Percentiles rank a stretch among this genome's conserved stretches.
These are phyloP conservation scores for Macrotrachela quadricornifera DNA, from an alignment of 1,140 invertebrate genomes.

Conservation along the genomic window DNA sequence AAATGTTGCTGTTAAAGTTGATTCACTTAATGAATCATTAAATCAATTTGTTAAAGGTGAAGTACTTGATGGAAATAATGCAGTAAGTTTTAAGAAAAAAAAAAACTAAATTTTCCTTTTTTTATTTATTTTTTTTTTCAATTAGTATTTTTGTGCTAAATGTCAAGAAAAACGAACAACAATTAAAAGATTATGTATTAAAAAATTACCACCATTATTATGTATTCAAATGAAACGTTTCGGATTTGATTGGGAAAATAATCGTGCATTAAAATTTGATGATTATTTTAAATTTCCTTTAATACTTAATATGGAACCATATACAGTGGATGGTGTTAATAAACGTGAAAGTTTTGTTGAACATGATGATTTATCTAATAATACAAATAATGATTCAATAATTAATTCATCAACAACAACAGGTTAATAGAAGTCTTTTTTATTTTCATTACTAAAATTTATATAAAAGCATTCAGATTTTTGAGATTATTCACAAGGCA, in stretches of 20 bases:
- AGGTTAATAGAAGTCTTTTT: too few relatives aligned
- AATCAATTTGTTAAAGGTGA: constrained; percentile 97
- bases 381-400: too few relatives aligned
- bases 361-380: too few relatives aligned
- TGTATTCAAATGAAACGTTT: constrained; percentile 93
- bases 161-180: constrained; percentile 40
- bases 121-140: too few relatives aligned
- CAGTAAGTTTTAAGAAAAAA: constrained; percentile 96
- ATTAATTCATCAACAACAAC: too few relatives aligned
- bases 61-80: constrained; percentile 84
- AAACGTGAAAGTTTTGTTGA: not conserved
- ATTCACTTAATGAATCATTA: constrained; percentile 78
- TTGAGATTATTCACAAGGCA: too few relatives aligned
- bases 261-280: constrained; percentile 95
- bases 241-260: constrained; percentile 88
- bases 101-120: constrained; percentile 61
- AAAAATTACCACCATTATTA: constrained; percentile 81
- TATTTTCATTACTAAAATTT: too few relatives aligned
- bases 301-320: constrained; percentile 88
- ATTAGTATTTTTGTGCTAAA: too few relatives aligned
- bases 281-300: constrained; percentile 98
- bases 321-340: constrained; percentile 35
- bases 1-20: constrained; percentile 88
- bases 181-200: constrained; percentile 81
- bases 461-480: too few relatives aligned